Conservation (phyloP, 2,797 vertebrate species). For the Enteromius mattozi region DNA sequence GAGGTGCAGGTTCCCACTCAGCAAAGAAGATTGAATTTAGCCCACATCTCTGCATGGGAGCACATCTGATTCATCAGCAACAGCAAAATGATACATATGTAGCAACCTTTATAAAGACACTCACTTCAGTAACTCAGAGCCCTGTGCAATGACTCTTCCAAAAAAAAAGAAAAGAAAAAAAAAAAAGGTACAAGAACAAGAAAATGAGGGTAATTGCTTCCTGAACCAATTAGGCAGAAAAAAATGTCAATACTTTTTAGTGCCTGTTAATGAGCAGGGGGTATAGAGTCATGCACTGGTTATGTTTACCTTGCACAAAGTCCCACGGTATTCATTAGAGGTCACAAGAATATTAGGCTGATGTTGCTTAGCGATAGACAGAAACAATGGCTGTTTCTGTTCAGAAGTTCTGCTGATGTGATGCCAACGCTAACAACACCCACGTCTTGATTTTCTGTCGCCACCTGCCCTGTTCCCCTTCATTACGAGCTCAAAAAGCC, state of each 20-base stretch:
- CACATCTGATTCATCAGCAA: slow-evolving; percentile 31
- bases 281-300: slow-evolving; percentile 18
- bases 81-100: slow-evolving; percentile 46
- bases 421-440: slow-evolving; percentile 21
- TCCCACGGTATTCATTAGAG: slow-evolving; percentile 50
- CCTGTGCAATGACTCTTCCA: background rate
- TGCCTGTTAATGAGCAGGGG: slow-evolving; percentile 30
- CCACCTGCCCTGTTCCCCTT: background rate
- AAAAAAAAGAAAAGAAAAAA: background rate
- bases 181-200: background rate
- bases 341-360: slow-evolving; percentile 44
- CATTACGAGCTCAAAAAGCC: slow-evolving; percentile 8
- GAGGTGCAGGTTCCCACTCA: slow-evolving; percentile 42
- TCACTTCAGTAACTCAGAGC: background rate
- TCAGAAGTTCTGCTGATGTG: slow-evolving; percentile 47
- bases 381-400: slow-evolving; percentile 5
- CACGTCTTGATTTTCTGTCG: background rate
- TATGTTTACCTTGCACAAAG: slow-evolving; percentile 37
- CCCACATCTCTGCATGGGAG: slow-evolving; percentile 40
- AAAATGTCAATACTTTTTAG: slow-evolving; percentile 44
- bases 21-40: slow-evolving; percentile 43
- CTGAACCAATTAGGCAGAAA: slow-evolving; percentile 37
- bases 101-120: slow-evolving; percentile 47
- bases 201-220: slow-evolving; percentile 30
- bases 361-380: slow-evolving; percentile 43